These are phyloP conservation scores for Crotophaga sulcirostris DNA, from an alignment of 2,113 vertebrate genomes.

Conservation along the genomic window DNA sequence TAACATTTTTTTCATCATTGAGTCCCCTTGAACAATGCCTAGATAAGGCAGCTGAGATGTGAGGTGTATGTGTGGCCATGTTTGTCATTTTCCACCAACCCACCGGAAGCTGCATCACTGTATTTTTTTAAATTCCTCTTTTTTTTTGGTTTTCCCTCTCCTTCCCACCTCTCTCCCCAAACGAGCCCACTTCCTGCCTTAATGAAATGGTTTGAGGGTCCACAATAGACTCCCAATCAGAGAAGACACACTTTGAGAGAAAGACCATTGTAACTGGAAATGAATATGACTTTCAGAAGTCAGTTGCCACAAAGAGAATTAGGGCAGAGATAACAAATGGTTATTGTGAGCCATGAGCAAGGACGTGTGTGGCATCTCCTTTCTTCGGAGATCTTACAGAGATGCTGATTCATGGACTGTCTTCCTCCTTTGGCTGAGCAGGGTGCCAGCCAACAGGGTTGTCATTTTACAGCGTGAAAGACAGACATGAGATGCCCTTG, in stretches of 20 bases:
- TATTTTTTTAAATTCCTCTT: not conserved
- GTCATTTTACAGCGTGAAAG: not conserved
- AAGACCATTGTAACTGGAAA: not conserved
- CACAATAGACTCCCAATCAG: not conserved
- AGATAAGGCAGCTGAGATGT: not conserved
- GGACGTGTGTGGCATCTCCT: not conserved
- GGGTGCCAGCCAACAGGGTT: not conserved
- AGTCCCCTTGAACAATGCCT: not conserved
- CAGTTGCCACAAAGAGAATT: not conserved
- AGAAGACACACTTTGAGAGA: not conserved
- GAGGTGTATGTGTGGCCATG: not conserved
- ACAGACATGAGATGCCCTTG: not conserved
- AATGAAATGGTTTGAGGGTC: not conserved
- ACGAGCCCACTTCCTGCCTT: not conserved
- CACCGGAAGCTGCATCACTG: not conserved
- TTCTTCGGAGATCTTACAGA: not conserved
- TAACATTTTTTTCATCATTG: not conserved
- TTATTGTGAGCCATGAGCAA: rapidly evolving
- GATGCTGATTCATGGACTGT: not conserved
- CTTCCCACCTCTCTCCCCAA: not conserved
- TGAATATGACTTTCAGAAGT: not conserved
- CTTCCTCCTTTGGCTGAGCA: not conserved
- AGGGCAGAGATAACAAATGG: not conserved
- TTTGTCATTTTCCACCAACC: not conserved
- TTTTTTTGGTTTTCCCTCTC: not conserved